Evolutionary conservation across 2,888 invertebrate genomes (phyloP).

Genomic region (Cheilosia vernalis): DNA sequence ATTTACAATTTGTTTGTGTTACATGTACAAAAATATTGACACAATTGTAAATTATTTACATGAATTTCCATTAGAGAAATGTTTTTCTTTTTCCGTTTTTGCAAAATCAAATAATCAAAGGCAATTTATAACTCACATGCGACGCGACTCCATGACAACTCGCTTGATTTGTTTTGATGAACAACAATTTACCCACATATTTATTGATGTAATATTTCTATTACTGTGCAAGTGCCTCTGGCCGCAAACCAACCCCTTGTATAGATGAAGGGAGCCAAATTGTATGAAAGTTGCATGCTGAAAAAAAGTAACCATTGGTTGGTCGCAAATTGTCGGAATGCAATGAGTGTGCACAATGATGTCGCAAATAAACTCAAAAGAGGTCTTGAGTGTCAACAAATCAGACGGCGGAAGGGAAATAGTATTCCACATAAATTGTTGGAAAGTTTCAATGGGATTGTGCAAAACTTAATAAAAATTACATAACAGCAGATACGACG

Average conservation of each 20-base stretch:
- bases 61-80: constrained; percentile 4
- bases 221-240: not conserved
- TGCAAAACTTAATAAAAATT: too few species aligned
- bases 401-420: too few species aligned
- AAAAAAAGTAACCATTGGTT: too few species aligned
- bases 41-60: not conserved
- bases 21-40: too few species aligned
- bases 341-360: too few species aligned
- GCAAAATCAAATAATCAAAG: constrained; percentile 29
- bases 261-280: constrained; percentile 6
- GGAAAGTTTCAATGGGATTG: too few species aligned
- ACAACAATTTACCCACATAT: constrained; percentile 41
- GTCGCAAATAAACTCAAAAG: too few species aligned
- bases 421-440: too few species aligned
- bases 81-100: not conserved
- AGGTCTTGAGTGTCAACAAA: too few species aligned
- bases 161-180: constrained; percentile 59
- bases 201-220: constrained; percentile 51
- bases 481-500: too few species aligned
- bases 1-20: too few species aligned
- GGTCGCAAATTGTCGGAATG: too few species aligned
- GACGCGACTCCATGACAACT: constrained; percentile 34
- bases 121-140: constrained; percentile 43
- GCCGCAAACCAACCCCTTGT: not conserved
- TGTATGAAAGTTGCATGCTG: not conserved